A percentile compares a stretch with the other conserved stretches of the same genome.
These are phyloP conservation scores for Puntigrus tetrazona DNA, from an alignment of 2,113 vertebrate genomes.

Conservation along the genomic window DNA sequence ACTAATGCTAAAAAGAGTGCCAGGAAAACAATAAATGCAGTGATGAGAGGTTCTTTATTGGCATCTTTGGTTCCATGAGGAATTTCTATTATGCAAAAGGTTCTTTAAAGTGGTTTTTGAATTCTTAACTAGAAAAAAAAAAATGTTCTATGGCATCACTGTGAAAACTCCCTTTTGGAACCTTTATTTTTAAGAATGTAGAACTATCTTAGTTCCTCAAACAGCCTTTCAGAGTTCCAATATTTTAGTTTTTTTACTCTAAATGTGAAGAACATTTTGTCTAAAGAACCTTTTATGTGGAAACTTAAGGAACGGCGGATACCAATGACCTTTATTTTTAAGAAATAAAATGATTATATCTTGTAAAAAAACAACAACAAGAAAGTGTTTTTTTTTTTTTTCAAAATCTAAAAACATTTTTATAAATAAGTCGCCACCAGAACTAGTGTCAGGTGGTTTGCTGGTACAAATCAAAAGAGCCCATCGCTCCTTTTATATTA, in stretches of 20 bases:
- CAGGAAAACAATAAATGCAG: too few relatives aligned
- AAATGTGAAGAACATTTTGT: neutral
- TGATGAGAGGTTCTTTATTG: neutral
- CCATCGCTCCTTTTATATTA: neutral
- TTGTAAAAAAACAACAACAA: neutral
- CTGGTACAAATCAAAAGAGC: conserved; percentile 1
- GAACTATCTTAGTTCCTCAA: neutral
- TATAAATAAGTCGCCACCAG: neutral
- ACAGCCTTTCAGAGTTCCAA: neutral
- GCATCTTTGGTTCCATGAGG: neutral
- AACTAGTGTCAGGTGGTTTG: neutral
- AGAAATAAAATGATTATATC: neutral
- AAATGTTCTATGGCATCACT: neutral
- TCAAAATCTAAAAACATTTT: neutral
- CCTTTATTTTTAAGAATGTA: neutral
- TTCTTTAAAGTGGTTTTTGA: neutral
- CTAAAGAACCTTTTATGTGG: neutral
- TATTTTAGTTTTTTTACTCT: too few relatives aligned
- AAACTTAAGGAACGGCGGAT: neutral
- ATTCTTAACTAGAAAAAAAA: neutral
- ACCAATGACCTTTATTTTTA: too few relatives aligned
- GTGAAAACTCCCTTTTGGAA: neutral
- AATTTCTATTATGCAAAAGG: neutral
- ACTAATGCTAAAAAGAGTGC: neutral
- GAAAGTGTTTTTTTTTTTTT: neutral